Evolutionary conservation across 1,140 invertebrate genomes (phyloP).

Genomic region (Caenorhabditis inopinata): DNA sequence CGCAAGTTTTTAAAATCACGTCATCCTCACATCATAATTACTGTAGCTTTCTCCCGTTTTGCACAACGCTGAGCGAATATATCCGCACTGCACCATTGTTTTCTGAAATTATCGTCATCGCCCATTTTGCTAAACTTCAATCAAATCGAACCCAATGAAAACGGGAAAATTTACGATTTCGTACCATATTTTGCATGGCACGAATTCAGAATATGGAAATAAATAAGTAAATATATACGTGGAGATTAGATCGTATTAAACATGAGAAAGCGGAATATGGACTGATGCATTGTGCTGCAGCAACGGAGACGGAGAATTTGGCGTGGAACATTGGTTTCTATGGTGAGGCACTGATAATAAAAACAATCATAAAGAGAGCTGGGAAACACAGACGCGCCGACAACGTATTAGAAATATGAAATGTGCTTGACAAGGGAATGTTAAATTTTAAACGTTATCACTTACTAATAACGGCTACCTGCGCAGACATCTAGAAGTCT

Average conservation of each 20-base stretch:
- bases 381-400: not conserved
- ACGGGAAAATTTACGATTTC: constrained; percentile 14
- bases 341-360: not conserved
- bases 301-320: not conserved
- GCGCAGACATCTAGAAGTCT: too few relatives aligned
- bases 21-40: not conserved
- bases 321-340: not conserved
- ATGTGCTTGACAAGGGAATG: too few relatives aligned
- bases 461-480: too few relatives aligned
- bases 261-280: not conserved
- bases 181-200: not conserved
- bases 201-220: too few relatives aligned
- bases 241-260: too few relatives aligned
- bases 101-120: not conserved
- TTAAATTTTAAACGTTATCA: too few relatives aligned
- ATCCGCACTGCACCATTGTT: constrained; percentile 16
- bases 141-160: not conserved
- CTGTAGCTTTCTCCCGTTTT: not conserved
- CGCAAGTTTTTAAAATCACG: not conserved
- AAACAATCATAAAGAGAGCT: not conserved
- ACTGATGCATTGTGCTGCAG: not conserved
- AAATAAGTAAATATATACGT: too few relatives aligned
- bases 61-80: not conserved
- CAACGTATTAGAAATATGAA: too few relatives aligned
- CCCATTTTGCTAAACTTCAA: too few relatives aligned